These are phyloP conservation scores for Rhodinocichla rosea DNA, from an alignment of 2,113 vertebrate species.

Conservation along the genomic window DNA sequence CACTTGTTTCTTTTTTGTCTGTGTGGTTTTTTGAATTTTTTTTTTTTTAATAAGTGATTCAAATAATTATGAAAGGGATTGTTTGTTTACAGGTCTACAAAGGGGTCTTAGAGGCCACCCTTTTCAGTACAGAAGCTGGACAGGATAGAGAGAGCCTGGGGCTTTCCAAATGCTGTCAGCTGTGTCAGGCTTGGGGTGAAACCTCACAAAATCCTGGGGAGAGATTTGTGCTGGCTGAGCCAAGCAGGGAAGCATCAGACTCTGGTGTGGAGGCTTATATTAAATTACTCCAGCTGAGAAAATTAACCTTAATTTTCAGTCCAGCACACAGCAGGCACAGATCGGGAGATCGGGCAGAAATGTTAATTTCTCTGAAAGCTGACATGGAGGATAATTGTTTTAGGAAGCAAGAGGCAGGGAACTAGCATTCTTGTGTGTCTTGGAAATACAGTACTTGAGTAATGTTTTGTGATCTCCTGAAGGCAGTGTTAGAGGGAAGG, in stretches of 20 bases:
- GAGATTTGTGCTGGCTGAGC: background rate
- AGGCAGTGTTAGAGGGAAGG: background rate
- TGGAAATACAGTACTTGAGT: background rate
- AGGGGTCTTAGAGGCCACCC: slow-evolving; percentile 30
- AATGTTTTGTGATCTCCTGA: background rate
- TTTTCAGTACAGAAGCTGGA: slow-evolving; percentile 44
- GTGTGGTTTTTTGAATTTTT: background rate
- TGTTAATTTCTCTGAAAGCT: background rate
- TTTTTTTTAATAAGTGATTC: background rate
- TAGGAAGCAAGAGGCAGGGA: background rate
- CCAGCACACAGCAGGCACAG: background rate
- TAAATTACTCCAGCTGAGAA: background rate
- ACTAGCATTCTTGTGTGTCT: background rate
- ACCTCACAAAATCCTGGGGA: slow-evolving; percentile 10
- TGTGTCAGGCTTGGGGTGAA: background rate
- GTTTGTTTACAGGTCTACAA: slow-evolving; percentile 52
- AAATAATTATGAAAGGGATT: slow-evolving; percentile 38
- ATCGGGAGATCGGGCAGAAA: background rate
- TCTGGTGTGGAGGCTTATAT: background rate
- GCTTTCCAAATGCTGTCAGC: slow-evolving; percentile 37
- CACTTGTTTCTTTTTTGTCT: background rate
- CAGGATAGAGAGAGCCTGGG: slow-evolving; percentile 12
- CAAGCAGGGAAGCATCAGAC: background rate
- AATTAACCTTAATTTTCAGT: background rate
- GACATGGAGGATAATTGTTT: background rate